Evolutionary conservation across 2,888 invertebrate species (phyloP), one percentile per base, ranked within the genome.

Genomic region (Phania funesta): DNA sequence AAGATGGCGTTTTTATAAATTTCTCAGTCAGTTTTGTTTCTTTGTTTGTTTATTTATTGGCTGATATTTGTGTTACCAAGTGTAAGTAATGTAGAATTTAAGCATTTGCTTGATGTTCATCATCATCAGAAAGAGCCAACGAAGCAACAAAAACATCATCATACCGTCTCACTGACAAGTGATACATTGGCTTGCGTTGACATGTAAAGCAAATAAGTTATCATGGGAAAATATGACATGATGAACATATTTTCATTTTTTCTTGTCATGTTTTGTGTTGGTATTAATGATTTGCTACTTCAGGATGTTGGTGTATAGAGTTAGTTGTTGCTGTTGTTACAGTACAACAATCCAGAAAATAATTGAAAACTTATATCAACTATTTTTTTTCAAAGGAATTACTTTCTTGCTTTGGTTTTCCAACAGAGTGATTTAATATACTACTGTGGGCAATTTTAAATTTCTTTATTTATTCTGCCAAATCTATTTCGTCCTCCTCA

Each of bases 171-270:
- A 16, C 8, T 67, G 18, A n/a, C n/a, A n/a, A n/a, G 44, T 64
- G 38, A 48, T 20, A 60, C 35, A 67, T 70, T 65, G 78, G 70
- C 75, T 80, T 82, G 82, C 78, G 74, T 74, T 84, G 84, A 83
- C 83, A 83, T 83, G 81, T 56, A 82, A 84, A 85, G 84, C 85
- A 86, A 87, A 85, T 88, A 87, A 87, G 85, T 87, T 89, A 87
- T 88, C 85, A 87, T 88, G 87, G 85, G 87, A 88, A 88, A 88
- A 88, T 88, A 86, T 89, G 87, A 88, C 85, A 87, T 85, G 83
- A 82, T 67, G 29, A 84, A 84, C 88, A 87, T 86, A 86, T 86
- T 88, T 87, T 80, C 71, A 29, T 54, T 65, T 64, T 67, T 32
- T 35, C 58, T 68, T 18, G 29, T 5, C 4, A 29, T 29, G 29